Evolutionary conservation across 2,113 vertebrate species (phyloP), one percentile per base, ranked within the genome.

Genomic region (Coptodon rendalli): DNA sequence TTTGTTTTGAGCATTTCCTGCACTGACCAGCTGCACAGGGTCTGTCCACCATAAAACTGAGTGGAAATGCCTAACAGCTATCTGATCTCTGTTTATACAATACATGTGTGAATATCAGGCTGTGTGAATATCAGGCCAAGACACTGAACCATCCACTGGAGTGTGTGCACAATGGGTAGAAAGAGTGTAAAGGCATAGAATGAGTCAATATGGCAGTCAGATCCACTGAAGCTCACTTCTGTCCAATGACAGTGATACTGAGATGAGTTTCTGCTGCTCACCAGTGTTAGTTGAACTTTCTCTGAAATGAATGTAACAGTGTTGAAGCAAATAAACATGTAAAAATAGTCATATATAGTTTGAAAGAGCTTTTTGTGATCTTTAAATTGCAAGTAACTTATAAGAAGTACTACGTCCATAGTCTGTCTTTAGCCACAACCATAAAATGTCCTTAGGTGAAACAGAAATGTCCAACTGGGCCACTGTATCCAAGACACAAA

Each of bases 1-100:
- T 88, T 93, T 54, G 54, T 86, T 89, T 78, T 82, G 81, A 90
- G n/a, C 78, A 89, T 89, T 90, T 93, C 86, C 87, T 94, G 86
- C 82, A 80, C 43, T 76, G 83, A 83, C 89, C 87, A 90, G 87
- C 92, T 93, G 91, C 63, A 29, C 53, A 80, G 7, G 85, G 84
- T 89, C 79, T 68, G 86, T 79, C 84, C 73, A 61, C 43, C 56
- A 66, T 61, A 57, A 89, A 85, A 85, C 52, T 76, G 61, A 29
- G 16, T 14, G 45, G 19, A 66, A 61, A 54, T 34, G 53, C 50
- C 27, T 78, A 13, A 78, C 73, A 78, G 27, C 27, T 52, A 78
- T 78, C 45, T 31, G 73, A 78, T 50, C 73, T 78, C 45, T 50
- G 71, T 78, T 78, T 52, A 13, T 78, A 78, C 45, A 78, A 34